A percentile compares a stretch with the other conserved stretches of the same genome.
These are phyloP conservation scores for Acomys russatus DNA, from an alignment of 2,797 vertebrate species.

Conservation along the genomic window DNA sequence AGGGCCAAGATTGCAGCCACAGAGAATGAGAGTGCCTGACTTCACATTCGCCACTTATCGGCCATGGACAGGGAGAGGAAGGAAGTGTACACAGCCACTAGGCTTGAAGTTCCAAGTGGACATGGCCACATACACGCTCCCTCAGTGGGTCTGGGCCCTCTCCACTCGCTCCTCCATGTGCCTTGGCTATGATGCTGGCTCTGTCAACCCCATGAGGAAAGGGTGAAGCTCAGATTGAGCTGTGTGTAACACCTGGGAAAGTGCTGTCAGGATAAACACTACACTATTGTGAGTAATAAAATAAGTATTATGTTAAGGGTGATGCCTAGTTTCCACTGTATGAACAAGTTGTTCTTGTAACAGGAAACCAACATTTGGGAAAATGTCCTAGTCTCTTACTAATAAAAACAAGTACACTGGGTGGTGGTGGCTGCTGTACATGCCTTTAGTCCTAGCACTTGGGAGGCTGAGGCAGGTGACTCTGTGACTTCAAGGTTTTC, in stretches of 20 bases:
- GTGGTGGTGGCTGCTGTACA: neutral
- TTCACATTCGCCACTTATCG: neutral
- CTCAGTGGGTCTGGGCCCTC: neutral
- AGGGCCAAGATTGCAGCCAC: neutral
- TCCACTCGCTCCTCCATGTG: rapidly evolving
- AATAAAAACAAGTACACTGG: neutral
- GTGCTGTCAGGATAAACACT: neutral
- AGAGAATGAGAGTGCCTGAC: neutral
- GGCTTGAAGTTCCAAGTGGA: neutral
- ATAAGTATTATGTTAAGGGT: neutral
- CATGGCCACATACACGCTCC: rapidly evolving
- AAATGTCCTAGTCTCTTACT: neutral
- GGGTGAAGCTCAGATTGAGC: neutral
- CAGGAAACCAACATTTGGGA: constrained; percentile 41
- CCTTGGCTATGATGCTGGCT: rapidly evolving
- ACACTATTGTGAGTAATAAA: neutral
- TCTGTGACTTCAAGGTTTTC: neutral
- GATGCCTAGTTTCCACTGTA: constrained; percentile 52
- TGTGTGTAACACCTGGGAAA: neutral
- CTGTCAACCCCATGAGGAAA: rapidly evolving
- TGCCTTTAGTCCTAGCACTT: neutral
- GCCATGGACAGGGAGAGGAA: neutral
- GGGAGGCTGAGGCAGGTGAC: neutral
- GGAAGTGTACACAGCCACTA: rapidly evolving
- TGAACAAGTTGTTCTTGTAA: constrained; percentile 36